Evolutionary conservation across 2,797 vertebrate species (phyloP).

Genomic region (Cyclura pinguis): DNA sequence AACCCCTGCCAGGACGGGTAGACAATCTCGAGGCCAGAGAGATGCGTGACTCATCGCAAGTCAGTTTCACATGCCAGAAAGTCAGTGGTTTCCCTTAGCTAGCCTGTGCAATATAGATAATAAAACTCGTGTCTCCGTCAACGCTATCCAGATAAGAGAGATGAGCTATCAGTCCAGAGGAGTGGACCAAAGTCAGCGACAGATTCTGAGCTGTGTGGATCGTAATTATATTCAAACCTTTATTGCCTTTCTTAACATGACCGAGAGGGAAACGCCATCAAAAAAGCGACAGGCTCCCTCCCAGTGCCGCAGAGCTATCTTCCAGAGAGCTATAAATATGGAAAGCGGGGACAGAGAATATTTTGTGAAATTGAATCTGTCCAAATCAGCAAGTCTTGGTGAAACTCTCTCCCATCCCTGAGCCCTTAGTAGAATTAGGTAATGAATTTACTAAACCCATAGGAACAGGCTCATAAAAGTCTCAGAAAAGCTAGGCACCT

Average conservation of each 20-base stretch:
- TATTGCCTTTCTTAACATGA: not conserved
- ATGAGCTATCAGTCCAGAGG: not conserved
- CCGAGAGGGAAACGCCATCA: too few species aligned
- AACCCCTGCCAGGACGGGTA: not conserved
- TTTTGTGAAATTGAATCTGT: slow-evolving; percentile 57
- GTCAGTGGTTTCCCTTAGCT: not conserved
- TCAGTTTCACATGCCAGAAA: not conserved
- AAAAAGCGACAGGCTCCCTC: too few species aligned
- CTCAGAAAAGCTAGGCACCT: slow-evolving; percentile 45
- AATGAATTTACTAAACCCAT: slow-evolving; percentile 64
- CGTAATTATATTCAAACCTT: not conserved
- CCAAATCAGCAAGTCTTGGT: slow-evolving; percentile 49
- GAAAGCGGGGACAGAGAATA: slow-evolving; percentile 46
- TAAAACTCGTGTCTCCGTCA: not conserved
- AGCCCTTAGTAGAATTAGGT: slow-evolving; percentile 68
- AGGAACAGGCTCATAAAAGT: slow-evolving; percentile 65
- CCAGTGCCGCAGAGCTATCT: not conserved
- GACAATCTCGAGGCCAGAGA: not conserved
- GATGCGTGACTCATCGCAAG: not conserved
- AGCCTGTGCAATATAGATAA: not conserved
- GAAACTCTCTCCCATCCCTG: slow-evolving; percentile 61
- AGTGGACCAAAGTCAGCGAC: not conserved
- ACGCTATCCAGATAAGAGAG: not conserved
- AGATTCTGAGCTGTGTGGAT: not conserved
- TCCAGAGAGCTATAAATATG: not conserved